phyloP scores from a whole-genome alignment of 2,113 vertebrate genomes.

The Malurus alboscapulatus region DNA sequence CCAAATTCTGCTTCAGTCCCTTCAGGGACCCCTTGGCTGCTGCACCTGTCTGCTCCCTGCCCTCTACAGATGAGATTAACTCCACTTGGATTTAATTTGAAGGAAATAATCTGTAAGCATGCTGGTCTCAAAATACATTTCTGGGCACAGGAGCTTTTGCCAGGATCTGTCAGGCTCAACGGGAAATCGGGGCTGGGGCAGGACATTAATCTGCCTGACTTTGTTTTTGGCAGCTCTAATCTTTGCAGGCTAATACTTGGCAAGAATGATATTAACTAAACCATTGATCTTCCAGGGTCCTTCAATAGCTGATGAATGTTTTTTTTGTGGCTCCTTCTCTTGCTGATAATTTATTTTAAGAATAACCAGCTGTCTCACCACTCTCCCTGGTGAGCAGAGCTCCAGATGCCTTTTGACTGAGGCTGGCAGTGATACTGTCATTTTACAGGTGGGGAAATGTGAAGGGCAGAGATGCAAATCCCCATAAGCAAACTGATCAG shows the following conservation, averaged over 20 bases:
- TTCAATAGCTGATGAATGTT: not conserved
- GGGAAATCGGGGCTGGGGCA: not conserved
- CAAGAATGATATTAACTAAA: not conserved
- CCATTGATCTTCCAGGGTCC: not conserved
- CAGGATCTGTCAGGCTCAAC: not conserved
- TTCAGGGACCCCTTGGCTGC: not conserved
- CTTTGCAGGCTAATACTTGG: not conserved
- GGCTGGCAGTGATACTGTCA: not conserved
- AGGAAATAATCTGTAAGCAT: not conserved
- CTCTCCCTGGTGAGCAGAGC: not conserved
- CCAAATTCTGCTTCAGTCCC: not conserved
- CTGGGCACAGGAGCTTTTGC: constrained; percentile 10
- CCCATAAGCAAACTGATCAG: not conserved
- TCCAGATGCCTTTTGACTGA: not conserved
- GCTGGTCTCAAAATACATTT: constrained; percentile 11
- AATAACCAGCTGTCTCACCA: not conserved
- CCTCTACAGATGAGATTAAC: not conserved
- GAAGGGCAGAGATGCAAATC: not conserved
- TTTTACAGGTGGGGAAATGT: not conserved
- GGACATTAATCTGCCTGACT: not conserved
- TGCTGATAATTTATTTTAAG: not conserved
- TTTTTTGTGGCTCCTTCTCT: not conserved
- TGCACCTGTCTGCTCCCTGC: constrained; percentile 22
- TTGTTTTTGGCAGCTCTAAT: not conserved
- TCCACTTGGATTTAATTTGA: not conserved